Base-by-base conservation (phyloP, 1,140 invertebrate genomes). In the Oreohelix idahoensis region DNA sequence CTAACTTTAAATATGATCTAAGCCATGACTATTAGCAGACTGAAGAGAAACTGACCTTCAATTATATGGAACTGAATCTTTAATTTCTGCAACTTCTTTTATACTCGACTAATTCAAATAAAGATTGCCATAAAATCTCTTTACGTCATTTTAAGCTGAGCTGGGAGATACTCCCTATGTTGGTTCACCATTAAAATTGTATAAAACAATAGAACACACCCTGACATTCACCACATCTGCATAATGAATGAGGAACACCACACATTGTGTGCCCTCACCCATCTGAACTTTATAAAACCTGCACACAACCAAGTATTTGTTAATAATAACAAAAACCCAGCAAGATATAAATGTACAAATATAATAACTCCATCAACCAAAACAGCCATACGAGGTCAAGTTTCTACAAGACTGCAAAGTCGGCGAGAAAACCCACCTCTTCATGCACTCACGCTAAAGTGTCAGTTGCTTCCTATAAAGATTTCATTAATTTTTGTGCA, bases 301-400 rank as follows among this genome's bases (percentile, higher is more conserved):
- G 26, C 26, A 58, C 53, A 15, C 26, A 58, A 11, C 8, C 17
- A 49, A 11, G 2, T 58, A 58, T 58, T n/a, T 58, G 53, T 58
- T 58, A 58, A 58, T 23, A 58, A 49, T 23, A 58, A 58, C 23
- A n/a, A n/a, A n/a, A n/a, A n/a, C 17, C 17, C 45, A 58, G 53
- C 63, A 66, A 66, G n/a, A n/a, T 66, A 66, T 2, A 66, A 66
- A 66, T 66, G 20, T 66, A 66, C 5, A 66, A 66, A 66, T 66
- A 5, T 32, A 66, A 13, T 66, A 5, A 32, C 23, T 23, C 11
- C 2, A 66, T 32, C 29, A 32, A 32, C 5, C 5, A 66, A 23
- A 2, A 11, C 51, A 58, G 8, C 17, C 63, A 66, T 32, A 66
- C n/a, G 8, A 32, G 63, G 29, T 66, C n/a, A 66, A 66, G 63